Base-by-base conservation (phyloP, 2,888 invertebrate genomes). In the Thera obeliscata region DNA sequence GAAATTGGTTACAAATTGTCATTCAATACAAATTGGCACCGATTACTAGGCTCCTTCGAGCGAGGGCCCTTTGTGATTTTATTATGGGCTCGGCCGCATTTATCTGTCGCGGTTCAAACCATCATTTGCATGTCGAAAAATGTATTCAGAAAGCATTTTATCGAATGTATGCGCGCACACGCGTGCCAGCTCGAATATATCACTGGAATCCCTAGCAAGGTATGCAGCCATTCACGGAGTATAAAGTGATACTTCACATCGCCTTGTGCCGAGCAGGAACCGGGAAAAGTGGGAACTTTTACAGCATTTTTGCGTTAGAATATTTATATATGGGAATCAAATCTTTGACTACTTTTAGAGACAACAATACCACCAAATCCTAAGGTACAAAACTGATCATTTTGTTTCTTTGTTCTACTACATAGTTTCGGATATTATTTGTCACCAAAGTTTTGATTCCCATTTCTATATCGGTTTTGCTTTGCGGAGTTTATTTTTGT, bases 121-220 rank as follows among this genome's bases (percentile, higher is more conserved):
- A 75, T 72, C 80, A 83, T 84, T 84, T 83, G 78, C 84, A 81
- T 80, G 80, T 77, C 76, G 78, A 79, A 84, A 80, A 83, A 81
- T 72, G 74, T 76, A 77, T 82, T 79, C 80, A 83, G 81, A 80
- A 79, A 81, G 79, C 82, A 75, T 84, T 87, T 22, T 82, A 84
- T 83, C 76, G 83, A 87, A 89, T 89, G 86, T 87, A 91, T 91
- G 90, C 91, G 79, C 74, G 71, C 81, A 81, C 89, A 88, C 87
- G 89, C 80, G 74, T 81, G 73, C 70, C 76, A 70, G 73, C 67
- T 71, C 73, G 69, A 71, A 76, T 73, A 78, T 79, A 77, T 64
- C 70, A 77, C 80, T 80, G 77, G 85, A 86, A 87, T 85, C 76
- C 72, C 70, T 72, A 78, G 73, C 72, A 75, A 73, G 75, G 75